Conservation (phyloP, 2,888 invertebrate species). For the Notodonta dromedarius region DNA sequence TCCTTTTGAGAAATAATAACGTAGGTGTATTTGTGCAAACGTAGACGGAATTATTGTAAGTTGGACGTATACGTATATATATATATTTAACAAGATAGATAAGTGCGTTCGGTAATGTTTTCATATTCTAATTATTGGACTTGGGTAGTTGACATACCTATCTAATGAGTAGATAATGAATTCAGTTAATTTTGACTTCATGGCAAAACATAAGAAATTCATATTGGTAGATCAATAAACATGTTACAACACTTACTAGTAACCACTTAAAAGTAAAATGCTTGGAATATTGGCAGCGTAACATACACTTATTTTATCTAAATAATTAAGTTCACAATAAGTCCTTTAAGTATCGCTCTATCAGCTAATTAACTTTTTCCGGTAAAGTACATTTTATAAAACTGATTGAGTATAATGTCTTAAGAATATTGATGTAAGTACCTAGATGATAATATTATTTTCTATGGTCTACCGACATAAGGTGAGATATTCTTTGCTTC, state of each 20-base stretch:
- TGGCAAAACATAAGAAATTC: background rate
- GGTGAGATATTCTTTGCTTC: background rate
- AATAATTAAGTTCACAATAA: no score
- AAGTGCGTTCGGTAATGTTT: background rate
- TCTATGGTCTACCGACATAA: background rate
- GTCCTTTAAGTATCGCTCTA: background rate
- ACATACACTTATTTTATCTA: no score
- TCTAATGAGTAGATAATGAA: no score
- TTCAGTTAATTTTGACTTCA: background rate
- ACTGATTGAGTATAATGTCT: background rate
- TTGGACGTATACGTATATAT: slow-evolving; percentile 39
- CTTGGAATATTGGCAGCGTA: slow-evolving; percentile 10
- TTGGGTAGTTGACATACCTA: background rate
- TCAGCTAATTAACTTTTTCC: background rate
- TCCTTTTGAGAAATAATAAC: slow-evolving; percentile 6
- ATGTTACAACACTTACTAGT: slow-evolving; percentile 4
- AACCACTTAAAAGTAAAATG: slow-evolving; percentile 5
- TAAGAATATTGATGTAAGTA: background rate
- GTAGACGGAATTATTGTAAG: slow-evolving; percentile 40
- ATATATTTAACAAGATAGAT: slow-evolving; percentile 1
- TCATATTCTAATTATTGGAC: no score
- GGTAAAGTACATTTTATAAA: no score
- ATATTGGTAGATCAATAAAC: background rate
- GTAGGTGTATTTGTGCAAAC: slow-evolving; percentile 35
- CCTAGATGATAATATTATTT: background rate